These are phyloP conservation scores for Microctenopoma stevenorrisi DNA, from an alignment of 2,797 vertebrate species.

Conservation along the genomic window DNA sequence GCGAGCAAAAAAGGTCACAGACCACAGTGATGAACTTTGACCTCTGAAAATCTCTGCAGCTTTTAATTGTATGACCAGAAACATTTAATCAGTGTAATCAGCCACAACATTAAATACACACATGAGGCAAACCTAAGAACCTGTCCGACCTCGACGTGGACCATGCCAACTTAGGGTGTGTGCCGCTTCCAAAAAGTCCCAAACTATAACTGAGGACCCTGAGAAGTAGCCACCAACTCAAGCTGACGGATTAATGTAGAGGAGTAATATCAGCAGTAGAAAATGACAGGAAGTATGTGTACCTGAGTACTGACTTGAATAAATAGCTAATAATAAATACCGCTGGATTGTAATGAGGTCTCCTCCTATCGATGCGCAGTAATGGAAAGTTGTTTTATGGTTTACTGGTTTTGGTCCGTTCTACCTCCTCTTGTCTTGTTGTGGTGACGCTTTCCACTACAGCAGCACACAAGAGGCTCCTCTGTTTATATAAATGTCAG, in stretches of 20 bases:
- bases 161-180: too few species aligned
- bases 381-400: conserved; percentile 6
- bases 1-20: conserved; percentile 10
- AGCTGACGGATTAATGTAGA: not conserved
- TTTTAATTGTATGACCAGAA: not conserved
- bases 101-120: too few species aligned
- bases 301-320: not conserved
- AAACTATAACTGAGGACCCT: too few species aligned
- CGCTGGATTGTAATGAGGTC: not conserved
- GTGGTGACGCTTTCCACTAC: conserved; percentile 15
- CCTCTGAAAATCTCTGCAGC: not conserved
- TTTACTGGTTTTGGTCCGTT: not conserved
- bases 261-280: not conserved
- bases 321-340: not conserved
- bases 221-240: not conserved
- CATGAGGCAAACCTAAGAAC: too few species aligned
- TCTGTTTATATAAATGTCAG: conserved; percentile 56
- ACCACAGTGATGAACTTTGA: not conserved
- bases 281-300: not conserved
- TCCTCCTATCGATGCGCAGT: not conserved
- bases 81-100: too few species aligned
- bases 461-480: conserved; percentile 21
- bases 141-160: too few species aligned
- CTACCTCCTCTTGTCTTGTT: not conserved
- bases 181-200: too few species aligned